Conservation (phyloP, 2,797 vertebrate species). For the Diplodus puntazzo region DNA sequence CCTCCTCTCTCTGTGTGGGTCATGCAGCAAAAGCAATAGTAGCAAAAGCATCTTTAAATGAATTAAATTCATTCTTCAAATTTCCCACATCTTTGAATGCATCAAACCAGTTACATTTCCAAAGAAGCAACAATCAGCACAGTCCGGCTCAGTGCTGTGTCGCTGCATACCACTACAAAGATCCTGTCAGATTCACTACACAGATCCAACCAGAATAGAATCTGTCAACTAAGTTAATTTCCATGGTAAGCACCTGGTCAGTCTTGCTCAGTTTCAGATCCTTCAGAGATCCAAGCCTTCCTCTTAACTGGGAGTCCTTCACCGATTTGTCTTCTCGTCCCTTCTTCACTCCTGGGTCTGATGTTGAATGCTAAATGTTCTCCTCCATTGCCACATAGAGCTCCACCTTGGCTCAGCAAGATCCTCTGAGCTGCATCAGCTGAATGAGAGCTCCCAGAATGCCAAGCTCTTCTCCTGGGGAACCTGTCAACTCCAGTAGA, state of each 20-base stretch:
- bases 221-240: not conserved
- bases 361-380: constrained; percentile 23
- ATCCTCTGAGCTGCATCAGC: constrained; percentile 78
- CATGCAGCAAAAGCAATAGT: no score
- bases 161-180: not conserved
- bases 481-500: constrained; percentile 19
- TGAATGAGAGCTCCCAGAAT: constrained; percentile 83
- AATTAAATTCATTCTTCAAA: no score
- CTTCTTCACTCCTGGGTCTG: constrained; percentile 82
- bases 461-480: constrained; percentile 80
- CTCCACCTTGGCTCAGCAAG: constrained; percentile 42
- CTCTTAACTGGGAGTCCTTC: constrained; percentile 82
- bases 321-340: constrained; percentile 40
- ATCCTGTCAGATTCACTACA: not conserved
- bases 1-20: no score
- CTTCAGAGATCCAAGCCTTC: constrained; percentile 85
- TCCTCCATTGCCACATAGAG: constrained; percentile 15
- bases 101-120: not conserved
- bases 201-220: not conserved
- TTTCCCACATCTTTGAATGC: no score
- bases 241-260: not conserved
- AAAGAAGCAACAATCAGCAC: not conserved
- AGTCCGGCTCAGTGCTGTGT: not conserved
- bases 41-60: not conserved
- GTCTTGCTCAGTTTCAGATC: constrained; percentile 56